A percentile compares a stretch with the other conserved stretches of the same genome.
These are phyloP conservation scores for Trachymyrmex cornetzi DNA, from an alignment of 1,140 invertebrate genomes.

Conservation along the genomic window DNA sequence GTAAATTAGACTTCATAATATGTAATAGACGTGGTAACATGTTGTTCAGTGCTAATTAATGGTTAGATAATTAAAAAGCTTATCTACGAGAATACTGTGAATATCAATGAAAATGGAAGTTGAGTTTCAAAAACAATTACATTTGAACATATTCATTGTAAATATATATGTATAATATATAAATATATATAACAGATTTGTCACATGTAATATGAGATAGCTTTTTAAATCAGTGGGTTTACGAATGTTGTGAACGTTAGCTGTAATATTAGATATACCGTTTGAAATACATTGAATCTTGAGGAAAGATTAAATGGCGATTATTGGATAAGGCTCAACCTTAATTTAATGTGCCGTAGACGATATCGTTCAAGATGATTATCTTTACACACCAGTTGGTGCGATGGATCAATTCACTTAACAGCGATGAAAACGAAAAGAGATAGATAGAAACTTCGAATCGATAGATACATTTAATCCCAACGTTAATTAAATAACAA, in stretches of 20 bases:
- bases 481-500: conserved; percentile 21
- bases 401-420: conserved; percentile 31
- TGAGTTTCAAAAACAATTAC: background rate
- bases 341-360: conserved; percentile 49
- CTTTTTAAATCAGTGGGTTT: background rate
- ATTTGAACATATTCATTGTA: background rate
- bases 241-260: background rate
- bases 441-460: background rate
- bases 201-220: background rate
- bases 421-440: conserved; percentile 36
- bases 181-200: background rate
- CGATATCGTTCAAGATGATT: conserved; percentile 42
- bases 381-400: conserved; percentile 26
- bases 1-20: conserved; percentile 27
- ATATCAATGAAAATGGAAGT: background rate
- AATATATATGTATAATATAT: background rate
- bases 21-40: background rate
- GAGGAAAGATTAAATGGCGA: conserved; percentile 44
- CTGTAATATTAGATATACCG: conserved; percentile 23
- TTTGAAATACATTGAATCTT: conserved; percentile 11
- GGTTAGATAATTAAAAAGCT: background rate
- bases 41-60: conserved; percentile 12
- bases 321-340: conserved; percentile 32
- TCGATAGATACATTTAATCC: background rate
- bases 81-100: background rate